Evolutionary conservation across 2,888 invertebrate genomes (phyloP), one percentile per base, ranked within the genome.

Genomic region (Camponotus fellah): DNA sequence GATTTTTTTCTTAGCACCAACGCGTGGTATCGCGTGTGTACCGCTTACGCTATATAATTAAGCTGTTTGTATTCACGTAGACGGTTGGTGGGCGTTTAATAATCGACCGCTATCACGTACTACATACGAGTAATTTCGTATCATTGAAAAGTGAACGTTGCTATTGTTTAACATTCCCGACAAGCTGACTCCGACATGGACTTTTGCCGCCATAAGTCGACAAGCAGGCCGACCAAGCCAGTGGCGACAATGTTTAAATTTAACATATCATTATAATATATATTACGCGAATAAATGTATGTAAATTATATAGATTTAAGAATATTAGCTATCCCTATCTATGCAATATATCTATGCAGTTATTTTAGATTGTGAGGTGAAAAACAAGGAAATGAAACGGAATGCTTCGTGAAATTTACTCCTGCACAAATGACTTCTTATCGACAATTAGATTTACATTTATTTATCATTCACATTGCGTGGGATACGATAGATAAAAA

Each of bases 51-150:
- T 62, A 34, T 69, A 69, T 82, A 82, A 83, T 80, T 80, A 80
- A 80, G 79, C 79, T 80, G 79, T 80, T 80, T 80, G 74, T 72
- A 80, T 80, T 80, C 72, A 72, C 74, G 72, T 80, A 34, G 79
- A 26, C 60, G 60, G 37, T 80, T 43, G 46, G 79, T 80, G 26
- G 79, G 74, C 60, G 79, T 80, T 43, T 80, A 72, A 80, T 80
- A 80, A 80, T 80, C 60, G 79, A 3, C n/a, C 46, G 60, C 79
- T 80, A 80, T 80, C 79, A 72, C 72, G 21, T 58, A 71, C 60
- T 72, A 62, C 46, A 17, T 58, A 46, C 8, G 71, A 71, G 43
- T 58, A 79, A 80, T 80, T 80, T 72, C 72, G 74, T 80, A 80
- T 72, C 79, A 80, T 80, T 80, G 79, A 80, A 80, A 80, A 80